These are phyloP conservation scores for Pantherophis guttatus DNA, from an alignment of 2,113 vertebrate genomes.

Conservation along the genomic window DNA sequence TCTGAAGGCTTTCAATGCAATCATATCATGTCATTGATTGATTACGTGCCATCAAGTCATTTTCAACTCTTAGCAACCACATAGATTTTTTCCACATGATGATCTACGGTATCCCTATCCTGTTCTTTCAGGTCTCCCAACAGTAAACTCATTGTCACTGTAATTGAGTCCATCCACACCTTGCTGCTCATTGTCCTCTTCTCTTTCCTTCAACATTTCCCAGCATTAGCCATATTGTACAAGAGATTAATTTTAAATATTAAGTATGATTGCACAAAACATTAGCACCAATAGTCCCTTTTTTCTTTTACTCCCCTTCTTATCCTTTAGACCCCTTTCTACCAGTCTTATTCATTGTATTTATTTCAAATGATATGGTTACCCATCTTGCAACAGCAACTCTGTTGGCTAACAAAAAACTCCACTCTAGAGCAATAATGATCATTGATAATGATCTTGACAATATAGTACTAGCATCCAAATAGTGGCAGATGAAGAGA, in stretches of 20 bases:
- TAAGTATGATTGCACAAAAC: neutral
- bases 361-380: neutral
- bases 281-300: neutral
- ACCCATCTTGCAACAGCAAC: neutral
- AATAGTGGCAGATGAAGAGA: neutral
- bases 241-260: neutral
- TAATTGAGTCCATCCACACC: neutral
- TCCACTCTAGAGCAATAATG: neutral
- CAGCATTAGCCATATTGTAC: neutral
- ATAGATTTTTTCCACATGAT: neutral
- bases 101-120: neutral
- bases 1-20: neutral
- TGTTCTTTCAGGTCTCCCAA: neutral
- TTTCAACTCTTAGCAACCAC: neutral
- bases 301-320: neutral
- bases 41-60: neutral
- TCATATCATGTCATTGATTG: neutral
- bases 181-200: neutral
- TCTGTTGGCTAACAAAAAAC: neutral
- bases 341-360: neutral
- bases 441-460: neutral
- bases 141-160: neutral
- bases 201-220: neutral
- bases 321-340: neutral
- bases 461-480: neutral